Conservation (phyloP, 2,888 invertebrate species). For the Diaperis boleti region DNA sequence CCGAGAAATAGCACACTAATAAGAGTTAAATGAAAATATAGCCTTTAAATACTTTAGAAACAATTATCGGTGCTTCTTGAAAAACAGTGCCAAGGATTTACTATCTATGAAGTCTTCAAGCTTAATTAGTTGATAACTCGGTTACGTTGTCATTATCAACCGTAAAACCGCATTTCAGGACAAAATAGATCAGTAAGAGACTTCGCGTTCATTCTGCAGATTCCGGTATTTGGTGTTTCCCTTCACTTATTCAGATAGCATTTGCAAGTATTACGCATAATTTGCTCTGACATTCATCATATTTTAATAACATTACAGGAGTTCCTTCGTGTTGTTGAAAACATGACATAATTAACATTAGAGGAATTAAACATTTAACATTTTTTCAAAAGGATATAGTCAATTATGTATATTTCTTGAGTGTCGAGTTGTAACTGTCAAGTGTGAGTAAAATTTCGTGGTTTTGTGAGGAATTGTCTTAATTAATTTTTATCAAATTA, state of each 20-base stretch:
- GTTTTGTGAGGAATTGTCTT: no score
- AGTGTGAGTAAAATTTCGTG: no score
- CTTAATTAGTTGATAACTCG: neutral
- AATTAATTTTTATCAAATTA: no score
- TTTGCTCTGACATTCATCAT: neutral
- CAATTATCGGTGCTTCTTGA: neutral
- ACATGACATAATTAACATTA: no score
- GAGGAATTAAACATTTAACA: no score
- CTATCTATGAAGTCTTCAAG: neutral
- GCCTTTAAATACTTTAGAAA: no score
- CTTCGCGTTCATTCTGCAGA: constrained; percentile 9
- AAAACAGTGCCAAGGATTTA: neutral
- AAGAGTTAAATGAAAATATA: neutral
- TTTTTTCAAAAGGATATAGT: no score
- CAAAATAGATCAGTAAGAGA: constrained; percentile 21
- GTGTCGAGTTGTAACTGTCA: no score
- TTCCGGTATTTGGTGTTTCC: constrained; percentile 29
- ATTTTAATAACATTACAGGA: neutral
- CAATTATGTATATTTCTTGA: no score
- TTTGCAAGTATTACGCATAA: constrained; percentile 23
- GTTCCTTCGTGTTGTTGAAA: no score
- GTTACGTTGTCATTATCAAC: constrained; percentile 19
- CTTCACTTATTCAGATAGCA: constrained; percentile 28
- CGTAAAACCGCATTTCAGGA: constrained; percentile 21
- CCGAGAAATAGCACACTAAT: neutral